phyloP scores from a whole-genome alignment of 2,113 vertebrate genomes.

The Lophotis ruficrista region DNA sequence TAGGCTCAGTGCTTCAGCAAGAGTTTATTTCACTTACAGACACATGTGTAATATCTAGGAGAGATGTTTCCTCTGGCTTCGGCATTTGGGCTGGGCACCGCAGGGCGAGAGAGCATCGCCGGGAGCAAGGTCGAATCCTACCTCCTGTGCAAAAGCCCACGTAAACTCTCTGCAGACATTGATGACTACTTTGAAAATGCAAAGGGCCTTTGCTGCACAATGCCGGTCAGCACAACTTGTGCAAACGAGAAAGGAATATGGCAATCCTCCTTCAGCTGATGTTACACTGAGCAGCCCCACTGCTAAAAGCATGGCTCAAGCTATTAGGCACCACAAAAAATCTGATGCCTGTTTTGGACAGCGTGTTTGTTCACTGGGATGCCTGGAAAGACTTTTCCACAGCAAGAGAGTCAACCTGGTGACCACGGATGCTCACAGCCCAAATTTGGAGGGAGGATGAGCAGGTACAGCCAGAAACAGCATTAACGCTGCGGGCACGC shows the following conservation, averaged over 20 bases:
- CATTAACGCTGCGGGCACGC: not conserved
- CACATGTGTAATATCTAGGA: not conserved
- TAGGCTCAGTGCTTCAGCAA: not conserved
- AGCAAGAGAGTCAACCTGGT: not conserved
- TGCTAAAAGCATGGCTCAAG: not conserved
- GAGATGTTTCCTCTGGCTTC: not conserved
- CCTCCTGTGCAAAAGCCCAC: not conserved
- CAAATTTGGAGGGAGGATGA: slow-evolving; percentile 9
- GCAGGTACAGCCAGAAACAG: slow-evolving; percentile 7
- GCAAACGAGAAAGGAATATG: not conserved
- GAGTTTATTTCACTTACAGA: not conserved
- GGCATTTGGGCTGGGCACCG: not conserved
- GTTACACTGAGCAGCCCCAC: not conserved
- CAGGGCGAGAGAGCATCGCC: not conserved
- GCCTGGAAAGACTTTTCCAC: slow-evolving; percentile 40
- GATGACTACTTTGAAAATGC: not conserved
- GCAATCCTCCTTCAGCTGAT: not conserved
- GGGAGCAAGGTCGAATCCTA: not conserved
- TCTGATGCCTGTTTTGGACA: slow-evolving; percentile 39
- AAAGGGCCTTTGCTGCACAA: not conserved
- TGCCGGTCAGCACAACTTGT: not conserved
- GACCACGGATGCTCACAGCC: not conserved
- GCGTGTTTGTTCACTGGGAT: not conserved
- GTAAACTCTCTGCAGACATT: not conserved
- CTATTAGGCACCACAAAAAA: not conserved